These are phyloP conservation scores for Manis pentadactyla DNA, from an alignment of 2,797 vertebrate genomes.

Conservation along the genomic window DNA sequence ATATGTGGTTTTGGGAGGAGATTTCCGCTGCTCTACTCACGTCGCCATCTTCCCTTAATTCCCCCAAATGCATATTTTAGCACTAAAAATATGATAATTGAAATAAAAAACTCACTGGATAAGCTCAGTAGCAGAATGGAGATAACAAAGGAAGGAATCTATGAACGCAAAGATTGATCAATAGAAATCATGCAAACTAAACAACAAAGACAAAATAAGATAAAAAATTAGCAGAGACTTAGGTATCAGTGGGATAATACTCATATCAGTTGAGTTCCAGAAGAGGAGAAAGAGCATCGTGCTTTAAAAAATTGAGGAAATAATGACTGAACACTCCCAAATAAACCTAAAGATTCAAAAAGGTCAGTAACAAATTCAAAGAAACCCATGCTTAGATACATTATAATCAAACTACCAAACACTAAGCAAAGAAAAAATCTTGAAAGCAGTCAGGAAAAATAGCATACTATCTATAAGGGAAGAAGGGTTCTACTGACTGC, in stretches of 20 bases:
- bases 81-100: background rate
- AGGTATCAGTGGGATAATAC: background rate
- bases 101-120: background rate
- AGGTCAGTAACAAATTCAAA: background rate
- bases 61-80: background rate
- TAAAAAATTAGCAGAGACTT: background rate
- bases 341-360: background rate
- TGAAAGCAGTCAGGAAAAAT: background rate
- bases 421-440: slow-evolving; percentile 1
- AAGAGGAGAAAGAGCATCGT: background rate
- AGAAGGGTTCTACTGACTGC: background rate
- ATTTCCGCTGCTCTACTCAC: no score
- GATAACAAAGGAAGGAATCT: background rate
- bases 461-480: background rate
- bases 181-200: background rate
- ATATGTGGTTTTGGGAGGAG: no score
- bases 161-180: background rate
- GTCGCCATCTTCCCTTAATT: no score
- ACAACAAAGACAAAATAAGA: background rate
- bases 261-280: background rate
- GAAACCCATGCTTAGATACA: background rate
- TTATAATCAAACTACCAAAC: slow-evolving; percentile 1
- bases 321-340: background rate
- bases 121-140: background rate
- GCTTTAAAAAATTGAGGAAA: background rate